These are phyloP conservation scores for Odontamblyopus lacepedii DNA, from an alignment of 2,797 vertebrate species.

Conservation along the genomic window DNA sequence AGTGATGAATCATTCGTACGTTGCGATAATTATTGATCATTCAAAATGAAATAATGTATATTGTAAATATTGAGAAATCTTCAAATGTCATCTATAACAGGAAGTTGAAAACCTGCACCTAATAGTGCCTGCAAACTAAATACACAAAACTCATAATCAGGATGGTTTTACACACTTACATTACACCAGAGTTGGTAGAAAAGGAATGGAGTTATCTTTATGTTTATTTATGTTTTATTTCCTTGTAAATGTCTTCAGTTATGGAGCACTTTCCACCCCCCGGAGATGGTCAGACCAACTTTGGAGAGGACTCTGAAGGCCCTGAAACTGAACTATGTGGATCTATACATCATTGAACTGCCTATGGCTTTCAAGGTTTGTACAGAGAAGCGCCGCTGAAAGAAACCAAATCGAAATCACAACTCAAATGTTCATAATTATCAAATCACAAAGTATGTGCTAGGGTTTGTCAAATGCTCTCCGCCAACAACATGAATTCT, in stretches of 20 bases:
- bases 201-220: not conserved
- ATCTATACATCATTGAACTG: constrained; percentile 92
- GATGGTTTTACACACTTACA: not conserved
- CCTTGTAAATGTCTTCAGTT: constrained; percentile 70
- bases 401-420: not conserved
- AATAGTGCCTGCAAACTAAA: too few species aligned
- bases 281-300: constrained; percentile 83
- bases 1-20: too few species aligned
- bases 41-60: too few species aligned
- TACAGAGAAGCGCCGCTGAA: not conserved
- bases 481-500: too few species aligned
- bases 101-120: too few species aligned
- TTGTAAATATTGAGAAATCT: too few species aligned
- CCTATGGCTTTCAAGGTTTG: constrained; percentile 92
- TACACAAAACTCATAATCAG: too few species aligned
- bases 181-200: too few species aligned
- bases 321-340: constrained; percentile 88
- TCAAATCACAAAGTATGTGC: not conserved
- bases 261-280: constrained; percentile 88
- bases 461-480: too few species aligned
- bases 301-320: constrained; percentile 84
- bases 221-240: not conserved
- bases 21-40: too few species aligned
- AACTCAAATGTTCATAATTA: not conserved
- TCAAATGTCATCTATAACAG: too few species aligned